Evolutionary conservation across 2,888 invertebrate species (phyloP), one percentile per base, ranked within the genome.

Genomic region (Luffia ferchaultella): DNA sequence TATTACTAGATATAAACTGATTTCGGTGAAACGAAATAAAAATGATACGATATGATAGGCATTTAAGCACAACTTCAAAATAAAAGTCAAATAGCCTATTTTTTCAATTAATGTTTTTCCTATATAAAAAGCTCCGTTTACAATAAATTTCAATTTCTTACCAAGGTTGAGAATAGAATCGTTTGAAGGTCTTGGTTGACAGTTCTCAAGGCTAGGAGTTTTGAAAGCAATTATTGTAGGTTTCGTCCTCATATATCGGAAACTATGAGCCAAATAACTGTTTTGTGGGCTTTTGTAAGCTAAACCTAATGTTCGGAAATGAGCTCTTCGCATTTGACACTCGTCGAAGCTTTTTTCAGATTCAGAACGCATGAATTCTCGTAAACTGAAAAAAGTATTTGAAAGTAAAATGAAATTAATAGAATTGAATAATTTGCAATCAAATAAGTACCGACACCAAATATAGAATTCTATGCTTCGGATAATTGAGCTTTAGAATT

Each of bases 171-270:
- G 70, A 58, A 88, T 84, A 47, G 88, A 86, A 45, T 85, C 86
- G 44, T 86, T 84, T 1, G 86, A 85, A 40, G 84, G 70, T 16
- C 86, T 70, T 16, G 85, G 68, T 54, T 92, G 90, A 60, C 87
- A 88, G 60, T 89, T 88, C 57, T 93, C 93, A 50, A 90, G 70
- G 69, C 90, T 91, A 1, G 95, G 95, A 1, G 94, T 92, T 71
- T 93, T 92, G 66, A 94, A 93, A 0, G 93, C 93, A 47, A 95
- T 93, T 56, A 95, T 93, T 0, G 93, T 93, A 0, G 96, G 96
- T 62, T 95, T 95, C 58, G 90, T 90, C 45, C 95, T 76, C 93
- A 95, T 93, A 67, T 95, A 95, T n/a, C 94, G 87, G 74, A 95
- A 95, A 66, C 93, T 93, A 64, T 93, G 93, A 0, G 93, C 93